A percentile compares a stretch with the other conserved stretches of the same genome.
Conservation (phyloP, 2,113 vertebrate species). For the Cebus imitator region DNA sequence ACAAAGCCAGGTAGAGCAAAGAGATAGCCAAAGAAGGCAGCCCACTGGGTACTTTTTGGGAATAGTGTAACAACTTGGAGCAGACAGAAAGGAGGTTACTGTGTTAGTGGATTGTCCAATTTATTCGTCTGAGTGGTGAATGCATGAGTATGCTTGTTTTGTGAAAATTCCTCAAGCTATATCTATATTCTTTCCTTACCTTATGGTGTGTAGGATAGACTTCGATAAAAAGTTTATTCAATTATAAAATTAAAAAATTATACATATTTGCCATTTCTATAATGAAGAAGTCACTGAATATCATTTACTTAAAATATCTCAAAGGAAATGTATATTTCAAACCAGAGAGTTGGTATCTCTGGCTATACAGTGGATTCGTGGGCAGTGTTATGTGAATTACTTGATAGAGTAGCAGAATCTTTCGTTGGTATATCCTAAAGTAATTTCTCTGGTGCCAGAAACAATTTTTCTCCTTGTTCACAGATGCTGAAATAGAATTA, state of each 20-base stretch:
- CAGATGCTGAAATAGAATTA: neutral
- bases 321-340: neutral
- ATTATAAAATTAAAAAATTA: neutral
- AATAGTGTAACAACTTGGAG: neutral
- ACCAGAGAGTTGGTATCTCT: neutral
- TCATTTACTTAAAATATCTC: neutral
- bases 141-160: neutral
- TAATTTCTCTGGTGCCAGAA: conserved; percentile 1
- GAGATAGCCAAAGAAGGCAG: neutral
- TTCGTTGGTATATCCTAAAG: neutral
- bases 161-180: neutral
- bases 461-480: neutral
- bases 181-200: neutral
- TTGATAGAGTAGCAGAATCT: neutral
- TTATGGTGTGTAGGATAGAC: neutral
- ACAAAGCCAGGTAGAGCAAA: neutral
- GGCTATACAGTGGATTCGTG: neutral
- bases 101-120: neutral
- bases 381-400: neutral
- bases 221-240: neutral
- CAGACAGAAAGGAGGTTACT: neutral
- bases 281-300: neutral
- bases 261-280: neutral
- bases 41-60: neutral
- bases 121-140: neutral